Conservation (phyloP, 2,797 vertebrate species). For the Silurus aristotelis region DNA sequence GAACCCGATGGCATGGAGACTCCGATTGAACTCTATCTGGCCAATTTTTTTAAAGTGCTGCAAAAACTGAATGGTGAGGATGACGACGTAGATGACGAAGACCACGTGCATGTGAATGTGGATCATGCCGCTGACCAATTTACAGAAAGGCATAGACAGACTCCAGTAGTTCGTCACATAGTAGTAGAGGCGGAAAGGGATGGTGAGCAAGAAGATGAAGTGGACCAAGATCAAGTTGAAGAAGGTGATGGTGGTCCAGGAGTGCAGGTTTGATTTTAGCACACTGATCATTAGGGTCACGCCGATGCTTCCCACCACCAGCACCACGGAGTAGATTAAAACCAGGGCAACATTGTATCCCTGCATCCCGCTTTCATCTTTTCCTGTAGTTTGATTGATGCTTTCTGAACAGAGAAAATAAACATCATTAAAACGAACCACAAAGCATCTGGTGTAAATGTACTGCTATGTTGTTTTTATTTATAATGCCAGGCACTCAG, state of each 20-base stretch:
- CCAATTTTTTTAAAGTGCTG: constrained; percentile 77
- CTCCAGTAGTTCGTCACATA: constrained; percentile 67
- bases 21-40: constrained; percentile 74
- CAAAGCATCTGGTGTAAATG: background rate
- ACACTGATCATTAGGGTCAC: constrained; percentile 73
- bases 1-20: constrained; percentile 70
- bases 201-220: constrained; percentile 82
- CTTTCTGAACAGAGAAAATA: constrained; percentile 13
- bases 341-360: constrained; percentile 56
- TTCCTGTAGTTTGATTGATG: background rate
- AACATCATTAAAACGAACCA: background rate
- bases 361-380: no score
- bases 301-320: constrained; percentile 76
- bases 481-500: background rate
- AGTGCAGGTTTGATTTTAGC: constrained; percentile 79
- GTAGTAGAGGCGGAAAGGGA: constrained; percentile 89
- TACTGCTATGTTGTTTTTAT: background rate
- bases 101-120: constrained; percentile 92
- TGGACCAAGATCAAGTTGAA: constrained; percentile 88
- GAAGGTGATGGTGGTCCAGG: constrained; percentile 81
- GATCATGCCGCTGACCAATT: constrained; percentile 82
- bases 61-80: constrained; percentile 78
- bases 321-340: constrained; percentile 71
- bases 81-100: constrained; percentile 84
- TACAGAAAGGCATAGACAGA: constrained; percentile 69